These are phyloP conservation scores for Gobiocypris rarus DNA, from an alignment of 2,113 vertebrate species.

Conservation along the genomic window DNA sequence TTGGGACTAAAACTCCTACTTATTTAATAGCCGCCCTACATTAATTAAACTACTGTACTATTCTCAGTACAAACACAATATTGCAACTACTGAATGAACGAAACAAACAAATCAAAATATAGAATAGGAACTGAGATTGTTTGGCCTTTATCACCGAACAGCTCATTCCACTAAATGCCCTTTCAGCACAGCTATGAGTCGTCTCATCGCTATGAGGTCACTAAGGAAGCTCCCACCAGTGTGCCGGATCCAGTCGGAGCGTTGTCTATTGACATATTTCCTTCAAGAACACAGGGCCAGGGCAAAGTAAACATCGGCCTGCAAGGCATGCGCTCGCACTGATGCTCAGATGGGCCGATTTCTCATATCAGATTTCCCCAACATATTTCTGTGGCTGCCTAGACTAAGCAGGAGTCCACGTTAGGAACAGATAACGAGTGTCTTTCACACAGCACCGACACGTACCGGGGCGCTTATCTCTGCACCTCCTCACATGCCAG, in stretches of 20 bases:
- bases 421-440: conserved; percentile 81
- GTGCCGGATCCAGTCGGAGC: conserved; percentile 61
- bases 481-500: conserved; percentile 79
- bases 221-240: conserved; percentile 26
- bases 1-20: not conserved
- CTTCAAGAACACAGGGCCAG: conserved; percentile 68
- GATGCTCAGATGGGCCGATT: conserved; percentile 77
- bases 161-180: conserved; percentile 26
- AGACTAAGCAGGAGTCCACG: conserved; percentile 83
- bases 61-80: not conserved
- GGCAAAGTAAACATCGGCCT: conserved; percentile 77
- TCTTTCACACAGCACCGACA: conserved; percentile 86
- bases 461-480: conserved; percentile 80
- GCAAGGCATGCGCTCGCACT: conserved; percentile 72
- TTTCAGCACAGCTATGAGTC: conserved; percentile 25
- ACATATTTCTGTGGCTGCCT: conserved; percentile 81
- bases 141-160: not conserved
- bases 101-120: not conserved
- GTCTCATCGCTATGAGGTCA: conserved; percentile 46
- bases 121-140: not conserved
- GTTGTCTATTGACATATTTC: conserved; percentile 76
- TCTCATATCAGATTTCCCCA: conserved; percentile 78
- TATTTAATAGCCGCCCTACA: not conserved
- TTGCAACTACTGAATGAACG: not conserved
- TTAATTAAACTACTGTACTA: not conserved